phyloP scores from a whole-genome alignment of 2,888 invertebrate genomes.

The Polydrusus cervinus region DNA sequence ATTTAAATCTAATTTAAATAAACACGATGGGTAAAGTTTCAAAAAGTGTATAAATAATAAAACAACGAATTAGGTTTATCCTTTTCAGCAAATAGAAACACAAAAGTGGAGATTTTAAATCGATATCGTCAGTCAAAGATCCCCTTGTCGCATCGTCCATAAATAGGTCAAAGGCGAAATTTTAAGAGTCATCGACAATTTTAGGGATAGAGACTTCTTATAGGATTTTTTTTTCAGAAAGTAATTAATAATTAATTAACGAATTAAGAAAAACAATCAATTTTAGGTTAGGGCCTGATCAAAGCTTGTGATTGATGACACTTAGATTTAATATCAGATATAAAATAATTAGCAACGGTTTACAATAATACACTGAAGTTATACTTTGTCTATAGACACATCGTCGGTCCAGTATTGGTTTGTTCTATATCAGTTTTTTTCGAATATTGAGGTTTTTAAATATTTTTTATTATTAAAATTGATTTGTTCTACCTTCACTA shows the following conservation, averaged over 20 bases:
- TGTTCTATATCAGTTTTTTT: too few species aligned
- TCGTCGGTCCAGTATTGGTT: too few species aligned
- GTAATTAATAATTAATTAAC: not conserved
- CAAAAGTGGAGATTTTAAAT: conserved; percentile 15
- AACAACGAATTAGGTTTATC: not conserved
- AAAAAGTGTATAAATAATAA: not conserved
- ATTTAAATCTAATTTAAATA: not conserved
- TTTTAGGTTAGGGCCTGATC: too few species aligned
- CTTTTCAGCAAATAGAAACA: not conserved
- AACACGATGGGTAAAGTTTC: not conserved
- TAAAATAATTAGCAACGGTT: not conserved
- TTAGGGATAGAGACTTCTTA: not conserved
- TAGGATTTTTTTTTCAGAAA: not conserved
- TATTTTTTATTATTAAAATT: too few species aligned
- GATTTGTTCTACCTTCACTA: too few species aligned
- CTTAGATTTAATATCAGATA: not conserved
- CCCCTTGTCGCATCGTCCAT: not conserved
- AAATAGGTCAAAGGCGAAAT: conserved; percentile 14
- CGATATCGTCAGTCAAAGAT: conserved; percentile 13
- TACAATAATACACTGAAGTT: too few species aligned
- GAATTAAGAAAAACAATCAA: not conserved
- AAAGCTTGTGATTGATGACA: too few species aligned
- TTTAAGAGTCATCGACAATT: not conserved
- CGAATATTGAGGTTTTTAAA: too few species aligned
- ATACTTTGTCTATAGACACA: too few species aligned